Evolutionary conservation across 2,888 invertebrate species (phyloP).

Genomic region (Artemia sp.): DNA sequence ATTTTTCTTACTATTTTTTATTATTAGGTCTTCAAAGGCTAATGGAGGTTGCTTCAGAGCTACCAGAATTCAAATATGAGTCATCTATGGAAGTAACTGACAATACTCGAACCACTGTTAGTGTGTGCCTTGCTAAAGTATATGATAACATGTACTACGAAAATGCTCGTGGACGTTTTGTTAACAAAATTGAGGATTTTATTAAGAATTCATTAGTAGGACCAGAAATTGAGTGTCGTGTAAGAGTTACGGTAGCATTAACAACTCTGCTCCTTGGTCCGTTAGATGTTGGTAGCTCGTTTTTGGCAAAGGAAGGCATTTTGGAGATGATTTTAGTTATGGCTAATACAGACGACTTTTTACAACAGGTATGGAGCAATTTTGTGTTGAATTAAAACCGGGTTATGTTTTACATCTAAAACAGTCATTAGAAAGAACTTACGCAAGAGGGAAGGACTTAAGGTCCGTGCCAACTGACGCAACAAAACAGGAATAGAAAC

Average conservation of each 20-base stretch:
- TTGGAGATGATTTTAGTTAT: constrained; percentile 91
- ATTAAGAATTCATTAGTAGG: constrained; percentile 65
- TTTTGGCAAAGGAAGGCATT: constrained; percentile 56
- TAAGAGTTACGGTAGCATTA: constrained; percentile 64
- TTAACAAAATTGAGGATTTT: constrained; percentile 61
- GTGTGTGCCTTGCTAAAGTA: constrained; percentile 71
- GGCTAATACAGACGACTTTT: constrained; percentile 75
- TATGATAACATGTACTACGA: constrained; percentile 96
- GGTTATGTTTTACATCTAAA: no score
- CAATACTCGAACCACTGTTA: constrained; percentile 73
- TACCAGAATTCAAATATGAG: constrained; percentile 80
- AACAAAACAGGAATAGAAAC: no score
- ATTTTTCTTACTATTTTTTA: background rate
- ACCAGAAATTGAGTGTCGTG: constrained; percentile 72
- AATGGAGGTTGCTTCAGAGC: constrained; percentile 78
- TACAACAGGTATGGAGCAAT: constrained; percentile 47
- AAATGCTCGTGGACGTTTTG: constrained; percentile 51
- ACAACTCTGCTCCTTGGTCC: constrained; percentile 79
- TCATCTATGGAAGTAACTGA: constrained; percentile 73
- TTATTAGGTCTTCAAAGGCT: constrained; percentile 42
- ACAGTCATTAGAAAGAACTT: no score
- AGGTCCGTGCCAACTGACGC: no score
- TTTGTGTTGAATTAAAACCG: background rate
- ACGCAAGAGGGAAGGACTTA: no score
- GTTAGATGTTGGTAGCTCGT: constrained; percentile 73